Conservation (phyloP, 2,113 vertebrate genomes). For the Xenus cinereus region DNA sequence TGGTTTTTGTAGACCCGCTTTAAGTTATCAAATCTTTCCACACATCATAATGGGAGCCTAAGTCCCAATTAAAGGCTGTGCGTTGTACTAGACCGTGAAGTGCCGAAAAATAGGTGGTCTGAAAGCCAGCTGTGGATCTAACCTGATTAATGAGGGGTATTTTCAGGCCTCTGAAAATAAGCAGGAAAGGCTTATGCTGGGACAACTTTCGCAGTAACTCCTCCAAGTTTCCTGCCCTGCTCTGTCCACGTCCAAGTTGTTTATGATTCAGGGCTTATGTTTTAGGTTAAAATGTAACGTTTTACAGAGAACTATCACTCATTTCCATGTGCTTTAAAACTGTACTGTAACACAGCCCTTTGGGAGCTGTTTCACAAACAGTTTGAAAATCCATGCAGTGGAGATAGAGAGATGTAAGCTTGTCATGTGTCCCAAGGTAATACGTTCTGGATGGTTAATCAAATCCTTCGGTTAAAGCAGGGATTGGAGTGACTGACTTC, state of each 20-base stretch:
- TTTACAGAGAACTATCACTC: background rate
- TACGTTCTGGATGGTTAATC: background rate
- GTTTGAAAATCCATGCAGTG: background rate
- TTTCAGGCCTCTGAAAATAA: background rate
- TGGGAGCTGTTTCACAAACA: background rate
- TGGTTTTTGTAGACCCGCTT: background rate
- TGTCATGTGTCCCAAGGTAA: background rate
- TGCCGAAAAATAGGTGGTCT: background rate
- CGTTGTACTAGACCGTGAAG: background rate
- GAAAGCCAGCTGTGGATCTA: background rate
- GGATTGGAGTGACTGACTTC: background rate
- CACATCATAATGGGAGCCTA: background rate
- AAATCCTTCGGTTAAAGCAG: constrained; percentile 2
- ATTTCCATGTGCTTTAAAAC: background rate
- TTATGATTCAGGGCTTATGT: background rate
- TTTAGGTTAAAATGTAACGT: background rate
- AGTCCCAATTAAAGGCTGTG: background rate
- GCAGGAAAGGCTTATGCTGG: accelerated
- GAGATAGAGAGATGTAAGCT: background rate
- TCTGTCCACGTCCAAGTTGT: background rate
- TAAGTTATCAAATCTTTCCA: background rate
- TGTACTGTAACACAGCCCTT: background rate
- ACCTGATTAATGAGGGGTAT: background rate
- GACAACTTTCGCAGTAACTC: background rate
- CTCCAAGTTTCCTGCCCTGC: background rate